phyloP scores from a whole-genome alignment of 2,888 invertebrate genomes.

The Pseudococcus viburni region DNA sequence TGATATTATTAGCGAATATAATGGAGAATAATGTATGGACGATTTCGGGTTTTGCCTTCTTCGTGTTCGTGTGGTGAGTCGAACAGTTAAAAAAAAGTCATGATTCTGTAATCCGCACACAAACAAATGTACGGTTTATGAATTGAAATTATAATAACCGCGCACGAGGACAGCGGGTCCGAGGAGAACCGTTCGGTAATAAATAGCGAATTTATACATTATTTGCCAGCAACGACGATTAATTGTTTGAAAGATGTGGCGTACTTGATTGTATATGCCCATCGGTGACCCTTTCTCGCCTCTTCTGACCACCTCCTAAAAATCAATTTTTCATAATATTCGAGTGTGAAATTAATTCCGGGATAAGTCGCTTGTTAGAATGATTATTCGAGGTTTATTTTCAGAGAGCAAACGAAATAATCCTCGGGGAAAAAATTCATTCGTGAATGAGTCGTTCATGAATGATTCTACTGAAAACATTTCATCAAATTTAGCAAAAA shows the following conservation, averaged over 20 bases:
- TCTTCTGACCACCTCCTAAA: neutral
- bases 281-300: neutral
- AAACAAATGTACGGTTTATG: neutral
- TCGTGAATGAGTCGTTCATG: neutral
- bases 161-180: constrained; percentile 4
- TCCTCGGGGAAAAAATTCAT: too few relatives aligned
- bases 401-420: too few relatives aligned
- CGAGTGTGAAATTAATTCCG: neutral
- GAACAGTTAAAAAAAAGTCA: neutral
- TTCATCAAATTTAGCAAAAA: too few relatives aligned
- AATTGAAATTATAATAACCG: constrained; percentile 24
- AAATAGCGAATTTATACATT: neutral
- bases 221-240: constrained; percentile 1
- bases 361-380: neutral
- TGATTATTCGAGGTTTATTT: too few relatives aligned
- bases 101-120: neutral
- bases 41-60: constrained; percentile 29
- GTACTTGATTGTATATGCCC: neutral
- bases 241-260: neutral
- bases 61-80: neutral
- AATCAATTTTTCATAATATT: neutral
- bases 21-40: neutral
- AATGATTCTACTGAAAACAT: neutral
- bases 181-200: neutral
- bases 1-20: constrained; percentile 41